Conservation (phyloP, 2,113 vertebrate genomes). For the Caracal caracal region DNA sequence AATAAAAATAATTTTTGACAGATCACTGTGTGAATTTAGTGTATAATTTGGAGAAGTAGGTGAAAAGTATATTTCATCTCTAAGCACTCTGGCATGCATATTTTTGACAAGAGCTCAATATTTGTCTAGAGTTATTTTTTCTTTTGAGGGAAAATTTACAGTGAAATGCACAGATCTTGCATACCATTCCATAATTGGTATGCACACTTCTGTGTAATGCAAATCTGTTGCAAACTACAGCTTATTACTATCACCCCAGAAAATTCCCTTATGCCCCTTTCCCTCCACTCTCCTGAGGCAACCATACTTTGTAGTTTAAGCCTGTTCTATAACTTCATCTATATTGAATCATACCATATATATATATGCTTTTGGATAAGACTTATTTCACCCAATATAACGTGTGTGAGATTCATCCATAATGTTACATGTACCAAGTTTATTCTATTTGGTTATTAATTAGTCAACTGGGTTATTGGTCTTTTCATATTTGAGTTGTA, state of each 20-base stretch:
- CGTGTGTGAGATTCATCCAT: background rate
- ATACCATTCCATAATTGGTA: background rate
- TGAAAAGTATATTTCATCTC: background rate
- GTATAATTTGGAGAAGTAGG: background rate
- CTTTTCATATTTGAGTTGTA: background rate
- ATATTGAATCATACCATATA: background rate
- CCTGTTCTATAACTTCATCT: background rate
- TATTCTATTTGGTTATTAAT: background rate
- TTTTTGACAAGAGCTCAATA: background rate
- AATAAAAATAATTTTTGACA: background rate
- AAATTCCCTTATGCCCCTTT: background rate
- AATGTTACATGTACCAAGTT: background rate
- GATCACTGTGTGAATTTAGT: background rate
- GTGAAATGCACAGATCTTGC: background rate
- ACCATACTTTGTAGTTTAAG: background rate
- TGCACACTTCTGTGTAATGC: background rate
- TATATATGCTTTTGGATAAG: background rate
- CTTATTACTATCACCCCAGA: background rate
- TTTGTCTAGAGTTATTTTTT: background rate
- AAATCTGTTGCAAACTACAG: background rate
- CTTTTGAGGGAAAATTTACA: background rate
- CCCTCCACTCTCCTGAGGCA: background rate
- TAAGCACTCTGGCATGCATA: background rate
- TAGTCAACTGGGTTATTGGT: background rate
- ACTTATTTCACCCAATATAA: background rate